Conservation (phyloP, 2,888 invertebrate species). For the Cordilura impudica region DNA sequence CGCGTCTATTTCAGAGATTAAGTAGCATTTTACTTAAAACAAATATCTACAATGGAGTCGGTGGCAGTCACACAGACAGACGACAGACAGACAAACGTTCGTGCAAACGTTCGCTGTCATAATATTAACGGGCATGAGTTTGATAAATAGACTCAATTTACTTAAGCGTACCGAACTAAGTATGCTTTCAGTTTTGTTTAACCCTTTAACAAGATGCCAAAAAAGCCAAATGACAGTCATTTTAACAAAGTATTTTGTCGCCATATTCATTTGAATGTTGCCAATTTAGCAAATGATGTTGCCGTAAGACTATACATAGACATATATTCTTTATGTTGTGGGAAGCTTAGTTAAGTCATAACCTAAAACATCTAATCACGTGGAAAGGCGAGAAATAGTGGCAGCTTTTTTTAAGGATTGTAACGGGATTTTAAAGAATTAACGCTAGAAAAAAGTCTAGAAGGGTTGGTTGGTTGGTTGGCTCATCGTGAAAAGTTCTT, state of each 20-base stretch:
- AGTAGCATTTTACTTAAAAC: conserved; percentile 38
- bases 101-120: conserved; percentile 62
- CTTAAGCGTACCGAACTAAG: neutral
- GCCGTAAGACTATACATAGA: neutral
- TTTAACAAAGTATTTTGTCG: conserved; percentile 45
- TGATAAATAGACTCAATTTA: conserved; percentile 46
- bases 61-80: conserved; percentile 4
- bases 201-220: conserved; percentile 56
- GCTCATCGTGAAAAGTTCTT: conserved; percentile 32
- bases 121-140: conserved; percentile 60
- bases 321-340: neutral
- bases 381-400: conserved; percentile 77
- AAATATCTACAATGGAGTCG: conserved; percentile 16
- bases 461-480: conserved; percentile 68
- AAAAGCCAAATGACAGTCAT: conserved; percentile 54
- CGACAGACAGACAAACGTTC: conserved; percentile 26
- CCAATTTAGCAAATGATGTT: conserved; percentile 63
- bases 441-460: neutral
- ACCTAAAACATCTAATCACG: conserved; percentile 70
- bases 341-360: conserved; percentile 30
- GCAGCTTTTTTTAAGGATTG: conserved; percentile 12
- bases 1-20: conserved; percentile 48
- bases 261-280: conserved; percentile 66
- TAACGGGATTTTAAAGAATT: neutral
- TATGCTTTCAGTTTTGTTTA: conserved; percentile 22